Percentiles rank a stretch among this genome's conserved stretches.
phyloP scores from a whole-genome alignment of 1,140 invertebrate genomes.

The Bombus vancouverensis region DNA sequence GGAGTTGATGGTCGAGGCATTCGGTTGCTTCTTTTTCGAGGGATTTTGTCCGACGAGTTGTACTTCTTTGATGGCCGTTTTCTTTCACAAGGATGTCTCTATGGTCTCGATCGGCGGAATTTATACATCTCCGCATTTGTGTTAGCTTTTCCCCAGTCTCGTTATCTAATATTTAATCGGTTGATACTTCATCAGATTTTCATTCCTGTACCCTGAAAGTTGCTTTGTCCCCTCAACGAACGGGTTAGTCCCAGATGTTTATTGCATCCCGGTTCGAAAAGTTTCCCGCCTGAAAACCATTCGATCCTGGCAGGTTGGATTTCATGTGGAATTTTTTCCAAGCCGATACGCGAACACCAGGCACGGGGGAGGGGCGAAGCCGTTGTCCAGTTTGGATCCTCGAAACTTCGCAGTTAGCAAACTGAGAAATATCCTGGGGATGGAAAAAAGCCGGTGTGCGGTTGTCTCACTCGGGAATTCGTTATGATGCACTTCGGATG shows the following conservation, averaged over 20 bases:
- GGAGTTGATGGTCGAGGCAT: neutral
- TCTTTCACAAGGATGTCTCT: neutral
- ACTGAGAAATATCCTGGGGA: conserved; percentile 25
- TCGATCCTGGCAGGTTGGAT: neutral
- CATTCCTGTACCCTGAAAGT: neutral
- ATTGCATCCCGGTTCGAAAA: neutral
- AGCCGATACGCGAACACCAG: neutral
- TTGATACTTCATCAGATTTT: neutral
- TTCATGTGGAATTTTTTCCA: conserved; percentile 4
- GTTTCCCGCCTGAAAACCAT: conserved; percentile 17
- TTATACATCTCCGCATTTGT: neutral
- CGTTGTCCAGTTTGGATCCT: conserved; percentile 12
- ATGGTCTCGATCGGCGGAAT: neutral
- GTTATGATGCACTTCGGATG: conserved; percentile 39
- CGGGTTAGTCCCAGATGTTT: neutral
- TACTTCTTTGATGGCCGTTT: neutral
- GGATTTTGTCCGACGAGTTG: neutral
- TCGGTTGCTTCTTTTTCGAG: neutral
- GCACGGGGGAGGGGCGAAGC: neutral
- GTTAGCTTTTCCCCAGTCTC: too few species aligned
- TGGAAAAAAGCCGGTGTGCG: neutral
- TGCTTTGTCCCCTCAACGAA: neutral
- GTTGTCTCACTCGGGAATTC: conserved; percentile 44
- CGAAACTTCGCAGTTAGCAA: conserved; percentile 17
- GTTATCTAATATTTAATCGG: neutral